A percentile compares a stretch with the other conserved stretches of the same genome.
phyloP scores from a whole-genome alignment of 23 tunicate genomes.

The Ciona savignyi region DNA sequence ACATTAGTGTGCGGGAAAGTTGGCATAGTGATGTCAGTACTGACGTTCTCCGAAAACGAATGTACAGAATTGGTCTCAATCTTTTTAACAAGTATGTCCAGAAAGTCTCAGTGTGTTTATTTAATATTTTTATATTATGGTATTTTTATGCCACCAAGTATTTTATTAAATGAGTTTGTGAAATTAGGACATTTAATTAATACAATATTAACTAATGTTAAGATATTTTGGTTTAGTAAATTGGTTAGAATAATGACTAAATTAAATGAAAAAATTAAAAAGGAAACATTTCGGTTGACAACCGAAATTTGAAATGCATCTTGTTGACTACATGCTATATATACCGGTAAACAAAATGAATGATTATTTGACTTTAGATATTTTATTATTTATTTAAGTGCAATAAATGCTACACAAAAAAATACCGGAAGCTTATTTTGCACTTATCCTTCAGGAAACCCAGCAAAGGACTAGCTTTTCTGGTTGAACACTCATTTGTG shows the following conservation, averaged over 20 bases:
- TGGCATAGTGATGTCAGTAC: constrained; percentile 51
- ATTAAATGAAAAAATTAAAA: not conserved
- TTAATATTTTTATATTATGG: not conserved
- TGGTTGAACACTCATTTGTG: constrained; percentile 64
- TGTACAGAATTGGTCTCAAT: constrained; percentile 88
- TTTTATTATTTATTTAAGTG: no score
- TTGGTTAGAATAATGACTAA: not conserved
- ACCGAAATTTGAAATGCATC: no score
- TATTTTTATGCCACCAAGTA: not conserved
- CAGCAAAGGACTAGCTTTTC: constrained; percentile 69
- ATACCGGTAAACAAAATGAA: no score
- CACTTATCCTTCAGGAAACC: constrained; percentile 63
- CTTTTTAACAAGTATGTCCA: constrained; percentile 61
- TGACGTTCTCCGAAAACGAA: constrained; percentile 78
- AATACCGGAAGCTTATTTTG: no score
- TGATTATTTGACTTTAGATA: no score
- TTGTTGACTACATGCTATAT: no score
- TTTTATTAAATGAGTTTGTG: not conserved
- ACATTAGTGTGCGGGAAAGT: constrained; percentile 52
- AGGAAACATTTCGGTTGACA: not conserved
- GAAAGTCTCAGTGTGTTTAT: not conserved
- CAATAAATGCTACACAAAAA: no score
- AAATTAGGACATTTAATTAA: no score
- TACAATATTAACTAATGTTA: no score
- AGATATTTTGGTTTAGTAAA: not conserved